Percentiles rank a stretch among this genome's conserved stretches.
These are phyloP conservation scores for Rhagoletis zephyria DNA, from an alignment of 1,140 invertebrate genomes.

Conservation along the genomic window DNA sequence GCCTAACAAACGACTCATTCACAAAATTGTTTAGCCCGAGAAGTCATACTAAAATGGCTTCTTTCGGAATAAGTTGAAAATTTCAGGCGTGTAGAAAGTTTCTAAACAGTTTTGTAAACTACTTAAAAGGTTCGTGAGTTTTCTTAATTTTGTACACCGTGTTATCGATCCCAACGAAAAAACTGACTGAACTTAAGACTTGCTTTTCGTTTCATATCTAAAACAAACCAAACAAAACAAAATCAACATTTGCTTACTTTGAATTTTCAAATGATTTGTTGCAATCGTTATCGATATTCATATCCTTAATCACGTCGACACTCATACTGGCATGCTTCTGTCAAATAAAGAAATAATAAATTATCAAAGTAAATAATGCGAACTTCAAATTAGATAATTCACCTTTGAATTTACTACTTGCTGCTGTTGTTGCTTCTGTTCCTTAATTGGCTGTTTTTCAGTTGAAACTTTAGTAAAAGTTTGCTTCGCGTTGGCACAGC, in stretches of 20 bases:
- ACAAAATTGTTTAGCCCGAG: too few relatives aligned
- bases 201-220: too few relatives aligned
- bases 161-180: too few relatives aligned
- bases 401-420: slow-evolving; percentile 44
- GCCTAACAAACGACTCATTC: too few relatives aligned
- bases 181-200: too few relatives aligned
- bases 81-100: too few relatives aligned
- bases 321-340: slow-evolving; percentile 73
- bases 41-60: too few relatives aligned
- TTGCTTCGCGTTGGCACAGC: slow-evolving; percentile 44
- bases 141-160: too few relatives aligned
- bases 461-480: neutral
- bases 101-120: too few relatives aligned
- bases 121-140: too few relatives aligned
- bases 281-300: slow-evolving; percentile 69
- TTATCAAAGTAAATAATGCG: neutral
- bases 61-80: too few relatives aligned
- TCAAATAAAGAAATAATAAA: slow-evolving; percentile 1
- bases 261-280: slow-evolving; percentile 71
- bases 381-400: slow-evolving; percentile 38
- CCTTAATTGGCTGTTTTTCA: neutral
- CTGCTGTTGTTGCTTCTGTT: slow-evolving; percentile 14
- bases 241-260: slow-evolving; percentile 61
- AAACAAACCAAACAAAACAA: too few relatives aligned
- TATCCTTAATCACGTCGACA: slow-evolving; percentile 67